A percentile compares a stretch with the other conserved stretches of the same genome.
Evolutionary conservation across 2,797 vertebrate species (phyloP).

Genomic region (Amniataba percoides): DNA sequence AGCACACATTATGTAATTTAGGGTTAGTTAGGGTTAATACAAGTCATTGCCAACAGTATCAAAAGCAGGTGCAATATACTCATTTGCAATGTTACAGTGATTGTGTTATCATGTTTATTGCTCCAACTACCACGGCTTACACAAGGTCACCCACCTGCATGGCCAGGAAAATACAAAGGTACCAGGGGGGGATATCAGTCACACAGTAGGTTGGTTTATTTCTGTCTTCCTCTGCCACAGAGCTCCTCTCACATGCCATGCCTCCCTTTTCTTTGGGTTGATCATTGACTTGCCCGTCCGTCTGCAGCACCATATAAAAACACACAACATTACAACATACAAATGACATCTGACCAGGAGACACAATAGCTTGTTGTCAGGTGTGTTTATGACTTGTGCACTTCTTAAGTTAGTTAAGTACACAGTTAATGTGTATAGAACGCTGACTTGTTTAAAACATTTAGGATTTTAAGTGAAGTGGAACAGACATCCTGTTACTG

Average conservation of each 20-base stretch:
- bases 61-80: not conserved
- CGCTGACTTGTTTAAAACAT: not conserved
- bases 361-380: not conserved
- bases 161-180: conserved; percentile 92
- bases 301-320: conserved; percentile 67
- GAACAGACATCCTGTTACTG: not conserved
- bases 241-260: not conserved
- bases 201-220: conserved; percentile 86
- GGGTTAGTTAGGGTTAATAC: not conserved
- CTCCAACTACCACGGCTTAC: not conserved
- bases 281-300: conserved; percentile 70
- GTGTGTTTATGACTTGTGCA: not conserved
- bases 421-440: not conserved
- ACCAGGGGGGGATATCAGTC: conserved; percentile 92
- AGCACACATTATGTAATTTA: no score
- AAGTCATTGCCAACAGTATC: not conserved
- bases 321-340: not conserved
- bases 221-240: conserved; percentile 30
- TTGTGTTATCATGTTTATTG: not conserved
- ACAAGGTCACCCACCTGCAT: conserved; percentile 86
- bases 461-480: not conserved
- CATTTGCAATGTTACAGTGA: not conserved
- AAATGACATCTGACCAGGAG: not conserved
- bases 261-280: conserved; percentile 9
- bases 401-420: no score